Conservation (phyloP, 2,888 invertebrate species). For the Acanthoscelides obtectus region DNA sequence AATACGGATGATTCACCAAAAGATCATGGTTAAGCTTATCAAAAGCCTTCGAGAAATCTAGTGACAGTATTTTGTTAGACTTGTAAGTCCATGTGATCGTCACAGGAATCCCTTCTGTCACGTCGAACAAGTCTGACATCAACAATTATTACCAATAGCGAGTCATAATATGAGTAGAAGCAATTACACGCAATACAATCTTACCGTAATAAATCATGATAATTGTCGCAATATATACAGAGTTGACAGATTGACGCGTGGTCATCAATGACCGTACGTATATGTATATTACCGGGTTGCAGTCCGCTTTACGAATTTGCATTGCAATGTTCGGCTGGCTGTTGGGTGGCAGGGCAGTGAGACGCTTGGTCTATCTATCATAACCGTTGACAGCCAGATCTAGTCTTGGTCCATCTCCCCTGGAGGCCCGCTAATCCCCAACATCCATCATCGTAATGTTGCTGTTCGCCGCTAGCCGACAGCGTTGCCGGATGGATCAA, state of each 20-base stretch:
- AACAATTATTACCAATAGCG: too few species aligned
- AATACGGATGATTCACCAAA: too few species aligned
- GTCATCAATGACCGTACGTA: not conserved
- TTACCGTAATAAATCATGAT: not conserved
- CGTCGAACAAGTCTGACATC: too few species aligned
- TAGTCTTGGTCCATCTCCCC: constrained; percentile 41
- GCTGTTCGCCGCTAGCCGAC: too few species aligned
- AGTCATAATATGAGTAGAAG: not conserved
- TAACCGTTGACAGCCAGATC: constrained; percentile 38
- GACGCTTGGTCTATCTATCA: not conserved
- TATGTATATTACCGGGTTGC: not conserved
- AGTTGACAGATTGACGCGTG: not conserved
- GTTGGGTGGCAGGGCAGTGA: not conserved
- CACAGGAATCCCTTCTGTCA: too few species aligned
- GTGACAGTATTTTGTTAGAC: too few species aligned
- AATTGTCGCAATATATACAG: not conserved
- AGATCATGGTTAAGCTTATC: too few species aligned
- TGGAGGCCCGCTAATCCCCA: constrained; percentile 36
- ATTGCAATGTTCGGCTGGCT: constrained; percentile 1
- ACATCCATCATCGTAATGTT: constrained; percentile 40
- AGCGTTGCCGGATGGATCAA: too few species aligned
- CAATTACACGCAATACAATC: not conserved
- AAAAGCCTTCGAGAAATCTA: too few species aligned
- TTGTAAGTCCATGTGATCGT: too few species aligned
- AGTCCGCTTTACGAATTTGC: not conserved